These are phyloP conservation scores for Drosophila antonietae DNA, from an alignment of 2,888 invertebrate genomes.

Conservation along the genomic window DNA sequence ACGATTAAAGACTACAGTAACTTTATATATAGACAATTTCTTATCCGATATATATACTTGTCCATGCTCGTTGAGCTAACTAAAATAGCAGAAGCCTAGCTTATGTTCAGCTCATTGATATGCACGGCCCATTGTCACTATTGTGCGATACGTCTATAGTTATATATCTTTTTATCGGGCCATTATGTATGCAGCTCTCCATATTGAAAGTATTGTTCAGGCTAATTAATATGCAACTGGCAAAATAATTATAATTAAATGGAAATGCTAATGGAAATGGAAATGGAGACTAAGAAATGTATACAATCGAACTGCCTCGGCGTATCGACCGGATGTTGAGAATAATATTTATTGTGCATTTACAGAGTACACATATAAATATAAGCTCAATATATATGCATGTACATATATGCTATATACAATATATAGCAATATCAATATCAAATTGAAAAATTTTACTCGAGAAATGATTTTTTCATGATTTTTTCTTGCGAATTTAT, in stretches of 20 bases:
- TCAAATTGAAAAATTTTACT: not conserved
- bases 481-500: not conserved
- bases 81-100: constrained; percentile 4
- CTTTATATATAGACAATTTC: not conserved
- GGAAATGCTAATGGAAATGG: constrained; percentile 31
- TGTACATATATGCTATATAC: not conserved
- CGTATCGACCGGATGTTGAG: constrained; percentile 25
- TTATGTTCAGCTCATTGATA: constrained; percentile 36
- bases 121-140: constrained; percentile 37
- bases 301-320: constrained; percentile 11
- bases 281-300: constrained; percentile 38
- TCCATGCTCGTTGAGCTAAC: not conserved
- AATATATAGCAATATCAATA: not conserved
- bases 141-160: constrained; percentile 39
- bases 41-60: not conserved
- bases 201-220: constrained; percentile 52
- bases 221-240: constrained; percentile 69
- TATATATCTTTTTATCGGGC: constrained; percentile 18
- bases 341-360: constrained; percentile 14
- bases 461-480: not conserved
- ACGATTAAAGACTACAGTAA: not conserved
- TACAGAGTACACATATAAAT: not conserved
- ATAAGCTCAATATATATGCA: too few species aligned
- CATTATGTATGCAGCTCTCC: constrained; percentile 52
- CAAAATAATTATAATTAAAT: constrained; percentile 66